These are phyloP conservation scores for Petrocephalus microphthalmus DNA, from an alignment of 2,113 vertebrate genomes.

Conservation along the genomic window DNA sequence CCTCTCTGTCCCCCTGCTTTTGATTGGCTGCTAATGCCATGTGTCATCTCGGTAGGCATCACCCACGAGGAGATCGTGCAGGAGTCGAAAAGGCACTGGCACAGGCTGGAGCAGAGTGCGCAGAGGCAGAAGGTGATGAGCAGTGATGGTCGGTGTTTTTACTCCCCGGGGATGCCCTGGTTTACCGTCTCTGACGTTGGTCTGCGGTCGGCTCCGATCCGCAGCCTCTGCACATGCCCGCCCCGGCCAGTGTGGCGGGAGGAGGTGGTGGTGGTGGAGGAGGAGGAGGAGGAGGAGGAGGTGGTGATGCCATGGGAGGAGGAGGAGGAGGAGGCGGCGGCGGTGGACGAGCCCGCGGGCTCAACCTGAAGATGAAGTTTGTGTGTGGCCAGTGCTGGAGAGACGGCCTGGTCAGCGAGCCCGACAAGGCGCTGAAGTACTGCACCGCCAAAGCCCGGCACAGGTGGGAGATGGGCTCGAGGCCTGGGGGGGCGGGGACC, in stretches of 20 bases:
- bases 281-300: slow-evolving; percentile 43
- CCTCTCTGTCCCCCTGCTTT: not conserved
- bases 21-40: not conserved
- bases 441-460: slow-evolving; percentile 95
- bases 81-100: slow-evolving; percentile 93
- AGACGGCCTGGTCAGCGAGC: slow-evolving; percentile 92
- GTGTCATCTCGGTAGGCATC: slow-evolving; percentile 67
- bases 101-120: slow-evolving; percentile 81
- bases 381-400: slow-evolving; percentile 97
- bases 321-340: slow-evolving; percentile 36
- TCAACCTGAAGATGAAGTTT: slow-evolving; percentile 94
- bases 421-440: slow-evolving; percentile 94
- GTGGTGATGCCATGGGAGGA: slow-evolving; percentile 33
- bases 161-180: not conserved
- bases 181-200: not conserved
- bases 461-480: slow-evolving; percentile 63
- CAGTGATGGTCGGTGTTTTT: not conserved
- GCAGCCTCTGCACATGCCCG: slow-evolving; percentile 23
- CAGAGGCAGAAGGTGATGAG: slow-evolving; percentile 66
- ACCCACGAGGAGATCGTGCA: slow-evolving; percentile 95
- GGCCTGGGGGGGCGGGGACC: not conserved
- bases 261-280: slow-evolving; percentile 38
- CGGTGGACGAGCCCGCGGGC: slow-evolving; percentile 45
- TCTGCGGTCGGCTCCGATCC: not conserved
- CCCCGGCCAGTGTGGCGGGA: slow-evolving; percentile 30